A percentile compares a stretch with the other conserved stretches of the same genome.
phyloP scores from a whole-genome alignment of 2,113 vertebrate species.

The Rynchops niger region DNA sequence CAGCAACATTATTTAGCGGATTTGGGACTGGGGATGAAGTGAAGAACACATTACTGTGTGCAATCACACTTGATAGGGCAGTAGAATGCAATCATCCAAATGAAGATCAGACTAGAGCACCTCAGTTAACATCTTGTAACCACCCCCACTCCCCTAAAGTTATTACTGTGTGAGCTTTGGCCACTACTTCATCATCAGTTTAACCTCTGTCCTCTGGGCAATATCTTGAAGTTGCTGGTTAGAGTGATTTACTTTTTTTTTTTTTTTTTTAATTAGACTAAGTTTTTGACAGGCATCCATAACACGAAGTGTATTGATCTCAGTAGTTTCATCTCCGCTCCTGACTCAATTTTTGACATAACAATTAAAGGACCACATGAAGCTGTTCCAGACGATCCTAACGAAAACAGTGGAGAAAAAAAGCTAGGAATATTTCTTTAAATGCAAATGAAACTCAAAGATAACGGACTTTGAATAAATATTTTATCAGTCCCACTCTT shows the following conservation, averaged over 20 bases:
- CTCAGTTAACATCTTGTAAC: neutral
- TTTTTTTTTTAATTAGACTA: constrained; percentile 48
- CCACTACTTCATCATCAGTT: constrained; percentile 48
- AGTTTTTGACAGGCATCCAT: constrained; percentile 15
- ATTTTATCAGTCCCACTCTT: constrained; percentile 18
- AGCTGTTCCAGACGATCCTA: neutral
- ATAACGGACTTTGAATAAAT: constrained; percentile 6
- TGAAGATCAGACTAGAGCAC: neutral
- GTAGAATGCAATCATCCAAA: neutral
- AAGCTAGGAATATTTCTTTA: constrained; percentile 4
- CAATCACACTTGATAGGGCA: neutral
- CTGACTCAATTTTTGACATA: neutral
- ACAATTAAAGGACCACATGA: neutral
- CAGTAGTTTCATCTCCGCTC: neutral
- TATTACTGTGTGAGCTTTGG: constrained; percentile 33
- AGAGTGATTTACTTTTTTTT: constrained; percentile 38
- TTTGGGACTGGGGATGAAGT: neutral
- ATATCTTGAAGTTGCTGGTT: constrained; percentile 53
- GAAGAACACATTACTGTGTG: neutral
- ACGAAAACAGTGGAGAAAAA: neutral
- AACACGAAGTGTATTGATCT: neutral
- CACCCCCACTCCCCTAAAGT: neutral
- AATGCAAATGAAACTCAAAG: constrained; percentile 25
- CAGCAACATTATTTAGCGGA: neutral
- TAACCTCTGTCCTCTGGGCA: constrained; percentile 46